Conservation (phyloP, 1,140 invertebrate species). For the Meloidogyne chitwoodi region DNA sequence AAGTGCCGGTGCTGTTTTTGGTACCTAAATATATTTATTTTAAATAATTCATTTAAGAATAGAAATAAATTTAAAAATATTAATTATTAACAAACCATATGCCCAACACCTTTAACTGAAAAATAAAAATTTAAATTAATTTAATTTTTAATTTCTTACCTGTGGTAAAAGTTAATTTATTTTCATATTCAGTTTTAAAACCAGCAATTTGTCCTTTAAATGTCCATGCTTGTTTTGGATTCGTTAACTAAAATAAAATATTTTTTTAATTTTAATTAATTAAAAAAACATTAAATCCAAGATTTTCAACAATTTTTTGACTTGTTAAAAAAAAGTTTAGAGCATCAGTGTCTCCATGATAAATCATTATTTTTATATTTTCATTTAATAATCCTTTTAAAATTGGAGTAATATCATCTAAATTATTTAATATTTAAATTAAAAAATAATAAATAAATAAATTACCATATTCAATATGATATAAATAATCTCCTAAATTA, state of each 20-base stretch:
- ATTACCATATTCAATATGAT: neutral
- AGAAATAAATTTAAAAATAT: neutral
- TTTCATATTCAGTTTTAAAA: slow-evolving; percentile 50
- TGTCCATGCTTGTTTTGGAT: slow-evolving; percentile 44
- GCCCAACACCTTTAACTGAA: slow-evolving; percentile 51
- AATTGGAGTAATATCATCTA: slow-evolving; percentile 10
- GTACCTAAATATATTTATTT: neutral
- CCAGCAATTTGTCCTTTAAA: slow-evolving; percentile 50
- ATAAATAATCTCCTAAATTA: neutral
- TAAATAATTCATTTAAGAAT: too few relatives aligned
- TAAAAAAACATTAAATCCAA: slow-evolving; percentile 27
- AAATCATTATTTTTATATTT: slow-evolving; percentile 61
- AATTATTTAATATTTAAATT: neutral
- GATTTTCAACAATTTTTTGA: slow-evolving; percentile 41
- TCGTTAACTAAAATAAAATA: slow-evolving; percentile 9
- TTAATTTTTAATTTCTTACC: neutral
- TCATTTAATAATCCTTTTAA: slow-evolving; percentile 40
- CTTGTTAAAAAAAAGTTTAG: slow-evolving; percentile 63
- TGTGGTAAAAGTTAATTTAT: slow-evolving; percentile 45
- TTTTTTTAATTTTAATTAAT: neutral
- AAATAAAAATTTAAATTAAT: neutral
- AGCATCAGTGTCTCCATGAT: slow-evolving; percentile 66
- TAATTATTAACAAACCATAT: slow-evolving; percentile 40
- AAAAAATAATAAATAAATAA: neutral
- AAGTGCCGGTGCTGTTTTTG: neutral